Evolutionary conservation across 2,113 vertebrate genomes (phyloP).

Genomic region (Bubo blakistoni): DNA sequence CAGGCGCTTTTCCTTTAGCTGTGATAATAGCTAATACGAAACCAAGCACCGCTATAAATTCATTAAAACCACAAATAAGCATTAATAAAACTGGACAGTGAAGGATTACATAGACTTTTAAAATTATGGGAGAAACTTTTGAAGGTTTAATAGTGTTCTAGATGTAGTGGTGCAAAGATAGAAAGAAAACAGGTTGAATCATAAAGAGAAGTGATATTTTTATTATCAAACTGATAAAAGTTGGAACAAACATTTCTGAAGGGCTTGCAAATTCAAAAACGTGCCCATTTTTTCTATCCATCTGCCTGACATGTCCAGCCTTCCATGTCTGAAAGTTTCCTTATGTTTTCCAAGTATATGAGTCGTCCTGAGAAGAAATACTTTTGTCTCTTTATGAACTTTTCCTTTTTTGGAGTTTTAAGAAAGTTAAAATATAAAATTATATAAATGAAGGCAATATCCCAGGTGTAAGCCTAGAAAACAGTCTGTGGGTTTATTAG

Average conservation of each 20-base stretch:
- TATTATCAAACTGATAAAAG: not conserved
- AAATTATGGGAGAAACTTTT: not conserved
- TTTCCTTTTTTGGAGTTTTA: not conserved
- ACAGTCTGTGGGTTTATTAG: not conserved
- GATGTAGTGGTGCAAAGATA: not conserved
- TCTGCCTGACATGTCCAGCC: not conserved
- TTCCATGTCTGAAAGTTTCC: not conserved
- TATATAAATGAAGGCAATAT: not conserved
- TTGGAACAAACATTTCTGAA: not conserved
- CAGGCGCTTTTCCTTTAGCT: slow-evolving; percentile 39
- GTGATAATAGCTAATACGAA: slow-evolving; percentile 32
- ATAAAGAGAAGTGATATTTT: not conserved
- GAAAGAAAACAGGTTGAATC: not conserved
- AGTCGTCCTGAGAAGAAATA: not conserved
- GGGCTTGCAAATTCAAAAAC: not conserved
- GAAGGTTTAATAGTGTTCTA: not conserved
- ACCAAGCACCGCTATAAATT: not conserved
- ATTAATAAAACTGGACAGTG: not conserved
- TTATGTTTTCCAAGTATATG: not conserved
- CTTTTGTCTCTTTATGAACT: not conserved
- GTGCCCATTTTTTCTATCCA: not conserved
- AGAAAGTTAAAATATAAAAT: not conserved
- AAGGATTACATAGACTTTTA: not conserved
- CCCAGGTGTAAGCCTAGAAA: not conserved
- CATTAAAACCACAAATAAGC: not conserved